Conservation (phyloP, 2,113 vertebrate genomes). For the Myxocyprinus asiaticus region DNA sequence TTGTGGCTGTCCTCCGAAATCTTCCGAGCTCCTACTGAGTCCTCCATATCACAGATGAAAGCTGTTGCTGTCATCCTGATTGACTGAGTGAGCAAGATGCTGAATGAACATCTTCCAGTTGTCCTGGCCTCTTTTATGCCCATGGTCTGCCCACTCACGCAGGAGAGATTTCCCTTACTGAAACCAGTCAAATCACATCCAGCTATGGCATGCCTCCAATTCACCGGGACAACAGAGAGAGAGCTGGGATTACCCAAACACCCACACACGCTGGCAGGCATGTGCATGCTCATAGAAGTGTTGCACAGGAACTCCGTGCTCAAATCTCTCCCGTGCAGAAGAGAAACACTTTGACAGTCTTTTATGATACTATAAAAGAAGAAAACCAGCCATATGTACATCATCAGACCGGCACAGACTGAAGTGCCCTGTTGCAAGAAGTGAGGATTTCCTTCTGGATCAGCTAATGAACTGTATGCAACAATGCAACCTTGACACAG, state of each 20-base stretch:
- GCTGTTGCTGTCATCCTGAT: conserved; percentile 29
- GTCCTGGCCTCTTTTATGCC: conserved; percentile 29
- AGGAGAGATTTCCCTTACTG: conserved; percentile 28
- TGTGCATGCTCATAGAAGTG: neutral
- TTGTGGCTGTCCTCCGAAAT: neutral
- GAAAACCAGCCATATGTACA: no score
- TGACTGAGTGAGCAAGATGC: neutral
- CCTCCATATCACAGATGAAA: conserved; percentile 6
- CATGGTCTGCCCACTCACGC: conserved; percentile 5
- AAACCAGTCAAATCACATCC: conserved; percentile 21
- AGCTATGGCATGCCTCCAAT: neutral
- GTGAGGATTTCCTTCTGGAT: no score
- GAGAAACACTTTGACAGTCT: neutral
- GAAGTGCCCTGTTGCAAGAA: no score
- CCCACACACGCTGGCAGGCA: neutral
- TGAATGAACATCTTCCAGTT: neutral
- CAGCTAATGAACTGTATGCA: no score
- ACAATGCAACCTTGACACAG: no score
- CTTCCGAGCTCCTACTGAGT: neutral
- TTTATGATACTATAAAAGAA: neutral
- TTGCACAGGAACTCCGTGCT: neutral
- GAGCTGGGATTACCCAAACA: conserved; percentile 23
- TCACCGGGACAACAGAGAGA: neutral
- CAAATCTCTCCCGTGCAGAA: neutral
- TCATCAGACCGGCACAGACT: no score